Conservation (phyloP, 2,797 vertebrate genomes). For the Macropodus opercularis region DNA sequence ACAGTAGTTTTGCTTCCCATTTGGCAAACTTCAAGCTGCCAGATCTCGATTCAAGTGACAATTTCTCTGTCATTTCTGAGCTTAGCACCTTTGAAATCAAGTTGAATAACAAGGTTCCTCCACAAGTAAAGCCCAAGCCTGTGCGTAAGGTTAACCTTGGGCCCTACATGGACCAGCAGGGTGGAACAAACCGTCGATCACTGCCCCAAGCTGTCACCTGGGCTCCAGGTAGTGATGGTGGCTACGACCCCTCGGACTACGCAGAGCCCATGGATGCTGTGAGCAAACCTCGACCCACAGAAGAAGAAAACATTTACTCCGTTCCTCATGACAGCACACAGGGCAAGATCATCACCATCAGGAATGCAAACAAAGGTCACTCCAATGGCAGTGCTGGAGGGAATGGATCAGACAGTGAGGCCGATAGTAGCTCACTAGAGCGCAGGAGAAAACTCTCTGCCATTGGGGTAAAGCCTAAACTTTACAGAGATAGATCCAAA, state of each 20-base stretch:
- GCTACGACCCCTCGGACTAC: conserved; percentile 97
- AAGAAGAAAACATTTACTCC: conserved; percentile 97
- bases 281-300: conserved; percentile 88
- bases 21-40: conserved; percentile 86
- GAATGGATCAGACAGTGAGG: conserved; percentile 95
- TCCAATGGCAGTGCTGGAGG: conserved; percentile 89
- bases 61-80: conserved; percentile 85
- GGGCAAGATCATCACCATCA: conserved; percentile 97
- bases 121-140: conserved; percentile 92
- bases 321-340: conserved; percentile 98
- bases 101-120: conserved; percentile 92
- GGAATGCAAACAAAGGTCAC: conserved; percentile 93
- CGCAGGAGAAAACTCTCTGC: conserved; percentile 88
- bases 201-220: conserved; percentile 86
- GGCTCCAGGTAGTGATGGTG: conserved; percentile 85
- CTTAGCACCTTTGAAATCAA: conserved; percentile 89
- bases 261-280: conserved; percentile 96
- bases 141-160: conserved; percentile 86
- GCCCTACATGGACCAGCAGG: conserved; percentile 84
- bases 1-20: conserved; percentile 78
- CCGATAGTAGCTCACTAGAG: conserved; percentile 92
- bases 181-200: conserved; percentile 86
- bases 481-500: conserved; percentile 91
- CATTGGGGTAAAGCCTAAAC: conserved; percentile 86
- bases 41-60: conserved; percentile 89